A percentile compares a stretch with the other conserved stretches of the same genome.
Conservation (phyloP, 2,797 vertebrate genomes). For the Smutsia temminckii region DNA sequence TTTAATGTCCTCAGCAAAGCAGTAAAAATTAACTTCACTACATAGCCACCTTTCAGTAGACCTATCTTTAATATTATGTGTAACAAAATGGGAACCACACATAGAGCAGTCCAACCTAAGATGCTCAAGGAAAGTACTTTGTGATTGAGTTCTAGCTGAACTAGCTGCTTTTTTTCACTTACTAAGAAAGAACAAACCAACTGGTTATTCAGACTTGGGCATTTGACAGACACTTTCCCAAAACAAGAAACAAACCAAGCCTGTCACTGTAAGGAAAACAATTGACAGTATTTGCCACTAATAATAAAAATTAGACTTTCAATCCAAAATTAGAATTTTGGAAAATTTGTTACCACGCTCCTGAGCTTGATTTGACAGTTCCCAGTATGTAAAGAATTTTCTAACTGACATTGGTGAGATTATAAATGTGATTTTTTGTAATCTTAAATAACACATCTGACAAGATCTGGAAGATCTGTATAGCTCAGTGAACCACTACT, state of each 20-base stretch:
- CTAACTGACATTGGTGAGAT: neutral
- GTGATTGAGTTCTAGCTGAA: neutral
- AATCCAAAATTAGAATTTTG: constrained; percentile 32
- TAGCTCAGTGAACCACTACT: neutral
- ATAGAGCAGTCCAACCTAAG: neutral
- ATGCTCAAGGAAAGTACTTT: neutral
- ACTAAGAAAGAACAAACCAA: neutral
- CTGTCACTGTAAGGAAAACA: neutral
- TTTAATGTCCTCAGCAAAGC: neutral
- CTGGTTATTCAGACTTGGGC: neutral
- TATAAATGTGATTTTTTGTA: neutral
- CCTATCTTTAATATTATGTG: neutral
- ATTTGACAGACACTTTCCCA: neutral
- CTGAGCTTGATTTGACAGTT: neutral
- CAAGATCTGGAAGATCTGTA: neutral
- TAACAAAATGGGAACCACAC: neutral
- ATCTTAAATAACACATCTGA: neutral
- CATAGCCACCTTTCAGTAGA: neutral
- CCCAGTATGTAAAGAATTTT: neutral
- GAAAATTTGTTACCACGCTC: neutral
- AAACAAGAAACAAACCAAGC: neutral
- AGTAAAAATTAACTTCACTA: constrained; percentile 24
- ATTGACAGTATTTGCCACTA: neutral
- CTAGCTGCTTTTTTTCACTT: neutral
- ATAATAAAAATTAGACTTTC: neutral